Evolutionary conservation across 1,140 invertebrate genomes (phyloP).

Genomic region (Brachionus manjavacas): DNA sequence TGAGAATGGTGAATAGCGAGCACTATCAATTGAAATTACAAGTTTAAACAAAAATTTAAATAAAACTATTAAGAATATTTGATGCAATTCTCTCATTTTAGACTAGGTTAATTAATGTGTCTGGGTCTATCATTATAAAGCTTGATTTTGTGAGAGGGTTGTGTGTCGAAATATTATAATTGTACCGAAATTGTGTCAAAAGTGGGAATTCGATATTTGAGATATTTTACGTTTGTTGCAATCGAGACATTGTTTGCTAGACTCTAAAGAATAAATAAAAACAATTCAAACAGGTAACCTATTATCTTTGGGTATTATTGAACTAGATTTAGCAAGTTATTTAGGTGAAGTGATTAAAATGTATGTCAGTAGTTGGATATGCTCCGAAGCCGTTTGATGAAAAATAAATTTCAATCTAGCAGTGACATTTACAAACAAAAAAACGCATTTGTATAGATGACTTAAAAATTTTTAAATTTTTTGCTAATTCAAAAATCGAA

Average conservation of each 20-base stretch:
- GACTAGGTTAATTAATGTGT: constrained; percentile 10
- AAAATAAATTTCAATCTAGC: background rate
- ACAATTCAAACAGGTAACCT: background rate
- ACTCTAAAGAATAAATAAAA: background rate
- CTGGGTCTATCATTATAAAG: background rate
- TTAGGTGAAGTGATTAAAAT: background rate
- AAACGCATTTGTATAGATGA: background rate
- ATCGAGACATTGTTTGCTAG: background rate
- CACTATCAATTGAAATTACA: background rate
- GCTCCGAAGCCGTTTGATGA: background rate
- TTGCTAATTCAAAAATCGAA: background rate
- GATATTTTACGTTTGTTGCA: constrained; percentile 12
- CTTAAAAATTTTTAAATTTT: background rate
- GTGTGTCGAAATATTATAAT: constrained; percentile 15
- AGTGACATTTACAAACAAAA: background rate
- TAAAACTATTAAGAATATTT: background rate
- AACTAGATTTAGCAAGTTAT: background rate
- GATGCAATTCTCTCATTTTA: background rate
- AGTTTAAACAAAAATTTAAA: background rate
- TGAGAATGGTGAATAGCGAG: constrained; percentile 30
- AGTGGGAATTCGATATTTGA: background rate
- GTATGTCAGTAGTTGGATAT: background rate
- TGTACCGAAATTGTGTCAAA: constrained; percentile 2
- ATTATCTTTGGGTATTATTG: background rate
- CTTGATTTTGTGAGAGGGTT: background rate